A percentile compares a stretch with the other conserved stretches of the same genome.
phyloP scores from a whole-genome alignment of 2,797 vertebrate genomes.

The Danio kyathit region DNA sequence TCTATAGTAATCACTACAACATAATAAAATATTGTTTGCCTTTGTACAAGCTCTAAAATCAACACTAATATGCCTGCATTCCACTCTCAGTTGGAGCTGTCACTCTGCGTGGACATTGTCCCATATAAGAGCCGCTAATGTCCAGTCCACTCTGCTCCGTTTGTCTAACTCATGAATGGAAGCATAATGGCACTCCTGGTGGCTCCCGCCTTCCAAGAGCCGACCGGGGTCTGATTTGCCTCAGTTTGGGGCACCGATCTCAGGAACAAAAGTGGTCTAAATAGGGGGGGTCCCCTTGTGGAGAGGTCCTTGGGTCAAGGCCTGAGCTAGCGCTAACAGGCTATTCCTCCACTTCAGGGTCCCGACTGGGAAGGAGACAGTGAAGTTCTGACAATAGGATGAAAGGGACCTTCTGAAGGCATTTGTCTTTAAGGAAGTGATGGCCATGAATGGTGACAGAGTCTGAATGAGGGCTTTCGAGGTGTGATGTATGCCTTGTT shows the following conservation, averaged over 20 bases:
- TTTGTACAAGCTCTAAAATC: constrained; percentile 77
- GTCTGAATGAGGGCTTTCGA: constrained; percentile 83
- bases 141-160: constrained; percentile 77
- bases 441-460: constrained; percentile 86
- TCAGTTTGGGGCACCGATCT: constrained; percentile 80
- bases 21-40: constrained; percentile 73
- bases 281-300: constrained; percentile 72
- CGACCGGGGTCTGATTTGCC: constrained; percentile 81
- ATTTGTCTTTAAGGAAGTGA: constrained; percentile 91
- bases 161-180: constrained; percentile 89
- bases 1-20: constrained; percentile 31
- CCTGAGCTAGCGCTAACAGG: constrained; percentile 76
- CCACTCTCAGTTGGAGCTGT: constrained; percentile 85
- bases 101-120: constrained; percentile 83
- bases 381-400: constrained; percentile 86
- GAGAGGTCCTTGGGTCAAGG: constrained; percentile 78
- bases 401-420: constrained; percentile 86
- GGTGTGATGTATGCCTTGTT: constrained; percentile 83
- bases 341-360: constrained; percentile 78
- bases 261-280: constrained; percentile 79
- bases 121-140: constrained; percentile 80
- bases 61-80: constrained; percentile 80
- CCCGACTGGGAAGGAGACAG: constrained; percentile 80
- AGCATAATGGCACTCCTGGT: constrained; percentile 84
- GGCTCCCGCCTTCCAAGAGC: constrained; percentile 77